phyloP scores from a whole-genome alignment of 2,113 vertebrate species.

The Rousettus leschenaultii region DNA sequence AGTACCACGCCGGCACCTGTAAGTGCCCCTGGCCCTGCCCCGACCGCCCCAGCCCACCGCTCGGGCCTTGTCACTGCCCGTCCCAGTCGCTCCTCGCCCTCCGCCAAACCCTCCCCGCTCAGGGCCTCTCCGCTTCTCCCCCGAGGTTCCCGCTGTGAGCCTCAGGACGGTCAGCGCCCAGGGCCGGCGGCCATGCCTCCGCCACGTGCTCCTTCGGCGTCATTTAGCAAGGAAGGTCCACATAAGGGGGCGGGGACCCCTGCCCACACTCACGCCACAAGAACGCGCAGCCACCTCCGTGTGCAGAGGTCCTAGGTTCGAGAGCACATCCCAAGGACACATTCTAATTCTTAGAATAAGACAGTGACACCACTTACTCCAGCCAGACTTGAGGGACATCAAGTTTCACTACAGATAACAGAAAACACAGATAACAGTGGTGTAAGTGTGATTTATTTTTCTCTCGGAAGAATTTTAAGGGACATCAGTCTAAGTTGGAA shows the following conservation, averaged over 20 bases:
- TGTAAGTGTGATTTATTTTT: neutral
- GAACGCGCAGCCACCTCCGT: neutral
- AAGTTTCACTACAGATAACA: neutral
- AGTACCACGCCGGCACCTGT: conserved; percentile 85
- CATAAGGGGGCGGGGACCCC: neutral
- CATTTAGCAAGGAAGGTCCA: neutral
- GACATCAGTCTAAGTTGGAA: neutral
- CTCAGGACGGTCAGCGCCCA: fast-evolving
- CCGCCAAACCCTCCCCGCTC: no score
- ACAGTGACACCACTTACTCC: neutral
- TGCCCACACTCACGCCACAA: neutral
- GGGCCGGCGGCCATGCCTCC: fast-evolving
- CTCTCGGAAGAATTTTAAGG: neutral
- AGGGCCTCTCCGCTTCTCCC: neutral
- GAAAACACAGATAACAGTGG: neutral
- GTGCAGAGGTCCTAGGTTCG: neutral
- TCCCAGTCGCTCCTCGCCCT: neutral
- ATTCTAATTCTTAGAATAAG: neutral
- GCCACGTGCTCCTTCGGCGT: no score
- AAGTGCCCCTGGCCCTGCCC: conserved; percentile 69
- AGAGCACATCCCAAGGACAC: neutral
- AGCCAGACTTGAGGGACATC: neutral
- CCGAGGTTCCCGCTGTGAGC: fast-evolving
- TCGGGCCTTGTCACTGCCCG: neutral
- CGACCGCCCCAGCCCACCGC: fast-evolving